phyloP scores from a whole-genome alignment of 1,140 invertebrate species.

The Agrilus planipennis region DNA sequence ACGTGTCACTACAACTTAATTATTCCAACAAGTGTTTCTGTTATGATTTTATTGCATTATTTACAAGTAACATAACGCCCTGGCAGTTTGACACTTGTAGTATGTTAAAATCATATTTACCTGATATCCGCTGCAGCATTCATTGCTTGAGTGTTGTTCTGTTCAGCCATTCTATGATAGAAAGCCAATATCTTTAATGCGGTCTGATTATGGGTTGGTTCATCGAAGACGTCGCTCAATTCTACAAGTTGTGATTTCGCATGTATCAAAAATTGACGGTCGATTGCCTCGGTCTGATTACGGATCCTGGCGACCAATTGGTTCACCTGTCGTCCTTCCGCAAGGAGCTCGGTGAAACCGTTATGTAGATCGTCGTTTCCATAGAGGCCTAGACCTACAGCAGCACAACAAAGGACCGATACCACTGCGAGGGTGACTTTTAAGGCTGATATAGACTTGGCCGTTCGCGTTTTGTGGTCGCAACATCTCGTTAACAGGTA shows the following conservation, averaged over 20 bases:
- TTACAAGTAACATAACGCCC: too few relatives aligned
- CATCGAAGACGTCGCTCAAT: constrained; percentile 59
- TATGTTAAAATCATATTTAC: too few relatives aligned
- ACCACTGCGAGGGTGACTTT: constrained; percentile 74
- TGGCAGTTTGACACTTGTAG: too few relatives aligned
- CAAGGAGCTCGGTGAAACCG: constrained; percentile 66
- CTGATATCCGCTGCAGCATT: constrained; percentile 61
- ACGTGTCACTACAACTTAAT: too few relatives aligned
- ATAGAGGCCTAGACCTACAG: constrained; percentile 69
- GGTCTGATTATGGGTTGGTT: constrained; percentile 57
- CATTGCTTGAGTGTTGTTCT: constrained; percentile 56
- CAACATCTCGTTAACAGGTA: constrained; percentile 89
- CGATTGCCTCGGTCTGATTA: constrained; percentile 47
- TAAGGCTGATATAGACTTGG: constrained; percentile 70
- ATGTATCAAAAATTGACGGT: constrained; percentile 25
- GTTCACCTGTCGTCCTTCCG: constrained; percentile 66
- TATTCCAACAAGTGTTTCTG: too few relatives aligned
- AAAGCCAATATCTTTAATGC: constrained; percentile 50
- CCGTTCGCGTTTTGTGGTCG: constrained; percentile 75
- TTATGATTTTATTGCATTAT: too few relatives aligned
- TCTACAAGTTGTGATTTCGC: constrained; percentile 45
- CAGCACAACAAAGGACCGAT: constrained; percentile 70
- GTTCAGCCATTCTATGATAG: constrained; percentile 51
- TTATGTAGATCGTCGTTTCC: constrained; percentile 90
- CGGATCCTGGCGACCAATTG: constrained; percentile 57